phyloP scores from a whole-genome alignment of 30 jellyfish, hydroid and myxozoan genomes.

The Hydractinia echinata region DNA sequence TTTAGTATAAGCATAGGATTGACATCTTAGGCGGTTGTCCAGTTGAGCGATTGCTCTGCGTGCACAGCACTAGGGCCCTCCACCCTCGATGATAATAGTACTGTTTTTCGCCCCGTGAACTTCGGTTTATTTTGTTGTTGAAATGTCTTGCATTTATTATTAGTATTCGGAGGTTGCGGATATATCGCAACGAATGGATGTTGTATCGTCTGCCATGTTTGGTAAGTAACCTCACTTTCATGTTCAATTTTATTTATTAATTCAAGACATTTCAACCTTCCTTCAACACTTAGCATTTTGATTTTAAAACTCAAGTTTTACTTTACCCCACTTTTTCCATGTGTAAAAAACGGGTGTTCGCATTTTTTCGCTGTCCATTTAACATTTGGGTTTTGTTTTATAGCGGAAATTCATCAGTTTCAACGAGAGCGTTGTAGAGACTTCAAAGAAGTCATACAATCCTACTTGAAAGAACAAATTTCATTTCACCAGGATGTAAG shows the following conservation, averaged over 20 bases:
- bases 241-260: too few relatives aligned
- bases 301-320: neutral
- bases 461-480: slow-evolving; percentile 62
- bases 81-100: neutral
- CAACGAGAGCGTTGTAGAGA: slow-evolving; percentile 95
- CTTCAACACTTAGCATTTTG: too few relatives aligned
- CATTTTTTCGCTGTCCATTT: neutral
- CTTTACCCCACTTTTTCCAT: neutral
- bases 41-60: neutral
- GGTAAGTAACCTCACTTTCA: slow-evolving; percentile 39
- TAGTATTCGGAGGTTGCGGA: slow-evolving; percentile 90
- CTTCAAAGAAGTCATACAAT: slow-evolving; percentile 66
- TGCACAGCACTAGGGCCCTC: neutral
- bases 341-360: neutral
- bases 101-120: neutral
- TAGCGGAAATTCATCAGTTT: slow-evolving; percentile 91
- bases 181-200: slow-evolving; percentile 72
- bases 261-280: too few relatives aligned
- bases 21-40: too few relatives aligned
- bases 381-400: neutral
- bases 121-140: neutral
- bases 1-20: too few relatives aligned
- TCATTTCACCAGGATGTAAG: slow-evolving; percentile 78
- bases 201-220: slow-evolving; percentile 62
- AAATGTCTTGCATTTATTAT: neutral